phyloP scores from a whole-genome alignment of 35 echinoderm and acorn worm species.

The Stichopus chloronotus region DNA sequence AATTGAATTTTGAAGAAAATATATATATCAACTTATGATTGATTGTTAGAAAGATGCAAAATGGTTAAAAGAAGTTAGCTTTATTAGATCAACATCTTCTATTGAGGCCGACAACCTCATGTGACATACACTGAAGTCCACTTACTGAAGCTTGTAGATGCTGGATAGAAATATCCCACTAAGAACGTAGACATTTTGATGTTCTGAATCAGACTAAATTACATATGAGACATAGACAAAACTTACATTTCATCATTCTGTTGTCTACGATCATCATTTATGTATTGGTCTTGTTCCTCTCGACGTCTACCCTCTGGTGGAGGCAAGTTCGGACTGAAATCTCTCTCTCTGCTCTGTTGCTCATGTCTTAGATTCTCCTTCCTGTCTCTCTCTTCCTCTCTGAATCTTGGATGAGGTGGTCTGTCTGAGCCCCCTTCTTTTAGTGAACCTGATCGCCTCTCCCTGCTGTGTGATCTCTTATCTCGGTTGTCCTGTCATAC shows the following conservation, averaged over 20 bases:
- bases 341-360: not conserved
- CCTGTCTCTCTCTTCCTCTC: slow-evolving; percentile 18
- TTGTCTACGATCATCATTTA: not conserved
- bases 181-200: no score
- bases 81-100: no score
- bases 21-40: no score
- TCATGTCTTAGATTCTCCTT: slow-evolving; percentile 9
- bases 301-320: not conserved
- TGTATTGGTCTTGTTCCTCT: not conserved
- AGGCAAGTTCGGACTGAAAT: not conserved
- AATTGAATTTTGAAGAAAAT: no score
- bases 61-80: no score
- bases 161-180: no score
- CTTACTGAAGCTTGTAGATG: no score
- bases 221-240: not conserved
- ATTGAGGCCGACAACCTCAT: no score
- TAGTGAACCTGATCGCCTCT: slow-evolving; percentile 8
- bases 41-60: no score
- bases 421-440: not conserved
- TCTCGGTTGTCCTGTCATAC: not conserved
- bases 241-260: not conserved
- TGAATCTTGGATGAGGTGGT: not conserved
- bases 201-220: not conserved
- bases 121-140: no score
- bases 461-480: slow-evolving; percentile 12